Base-by-base conservation (phyloP, 2,888 invertebrate species). In the Ceratothoa steindachneri region DNA sequence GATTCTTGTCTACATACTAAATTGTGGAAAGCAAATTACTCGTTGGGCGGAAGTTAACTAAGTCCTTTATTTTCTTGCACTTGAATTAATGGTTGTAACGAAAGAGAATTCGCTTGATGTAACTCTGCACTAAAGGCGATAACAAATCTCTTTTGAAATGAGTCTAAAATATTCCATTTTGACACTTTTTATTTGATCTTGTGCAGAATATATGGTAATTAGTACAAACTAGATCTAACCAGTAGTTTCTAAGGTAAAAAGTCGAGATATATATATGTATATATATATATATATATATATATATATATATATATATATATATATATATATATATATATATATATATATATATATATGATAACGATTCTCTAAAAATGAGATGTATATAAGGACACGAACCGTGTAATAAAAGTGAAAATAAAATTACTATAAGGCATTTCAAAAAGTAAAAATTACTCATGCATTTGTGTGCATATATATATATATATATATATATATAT, bases 401-500 rank as follows among this genome's bases (percentile, higher is more conserved):
- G 41, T 41, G 41, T 5, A 9, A 15, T 41, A 15, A 9, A 41
- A 9, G 5, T 41, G 41, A 41, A 41, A 41, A 41, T 41, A 15
- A 15, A 41, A 9, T 5, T 9, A 9, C 41, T 41, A 41, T 41
- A 41, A 41, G 41, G 41, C 41, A 41, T 41, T 41, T 41, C 7
- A 9, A 41, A 41, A 15, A 41, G 41, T 9, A 41, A 41, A 41
- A 41, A 41, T 41, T 41, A 41, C 41, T 9, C 41, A 41, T 41
- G 41, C 41, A 41, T 41, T 41, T 9, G 5, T 41, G 15, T 41
- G 15, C 15, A 41, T 55, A 55, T 55, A 12, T 55, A 7, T 7
- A 55, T 55, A 55, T 55, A 55, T 55, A 55, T 55, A 55, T 55
- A 55, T 55, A 55, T 55, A 55, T 55, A 55, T 55, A 19, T 55